These are phyloP conservation scores for Acropternis orthonyx DNA, from an alignment of 2,797 vertebrate species.

Conservation along the genomic window DNA sequence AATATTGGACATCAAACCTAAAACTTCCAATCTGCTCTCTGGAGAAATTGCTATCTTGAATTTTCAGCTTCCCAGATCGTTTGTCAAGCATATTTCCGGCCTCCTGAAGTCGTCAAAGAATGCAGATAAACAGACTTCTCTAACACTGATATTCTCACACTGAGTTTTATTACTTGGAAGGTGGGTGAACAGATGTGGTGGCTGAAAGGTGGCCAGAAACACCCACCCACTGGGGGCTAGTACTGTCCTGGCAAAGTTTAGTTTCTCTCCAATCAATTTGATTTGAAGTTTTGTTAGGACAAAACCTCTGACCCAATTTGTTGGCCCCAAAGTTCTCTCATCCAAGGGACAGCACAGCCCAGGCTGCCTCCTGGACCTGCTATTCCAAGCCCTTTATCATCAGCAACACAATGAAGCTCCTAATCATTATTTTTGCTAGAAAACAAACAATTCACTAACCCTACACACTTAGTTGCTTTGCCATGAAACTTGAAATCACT, in stretches of 20 bases:
- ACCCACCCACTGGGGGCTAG: not conserved
- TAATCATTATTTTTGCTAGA: not conserved
- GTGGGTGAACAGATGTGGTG: not conserved
- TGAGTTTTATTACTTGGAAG: not conserved
- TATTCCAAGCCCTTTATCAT: not conserved
- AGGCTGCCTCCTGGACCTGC: not conserved
- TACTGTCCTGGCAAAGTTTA: not conserved
- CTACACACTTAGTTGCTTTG: not conserved
- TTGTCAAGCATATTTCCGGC: not conserved
- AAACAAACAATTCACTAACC: not conserved
- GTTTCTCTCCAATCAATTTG: not conserved
- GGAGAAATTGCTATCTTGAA: not conserved
- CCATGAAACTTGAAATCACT: not conserved
- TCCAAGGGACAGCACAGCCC: not conserved
- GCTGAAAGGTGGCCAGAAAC: not conserved
- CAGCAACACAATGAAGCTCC: not conserved
- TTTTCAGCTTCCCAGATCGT: not conserved
- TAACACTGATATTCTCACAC: not conserved
- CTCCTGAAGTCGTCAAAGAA: not conserved
- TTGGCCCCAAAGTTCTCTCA: not conserved
- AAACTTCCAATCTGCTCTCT: not conserved
- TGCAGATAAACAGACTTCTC: not conserved
- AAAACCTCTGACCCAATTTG: not conserved
- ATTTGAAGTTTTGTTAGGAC: not conserved
- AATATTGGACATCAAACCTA: not conserved